A percentile compares a stretch with the other conserved stretches of the same genome.
phyloP scores from a whole-genome alignment of 2,113 vertebrate genomes.

The Halcyon senegalensis region DNA sequence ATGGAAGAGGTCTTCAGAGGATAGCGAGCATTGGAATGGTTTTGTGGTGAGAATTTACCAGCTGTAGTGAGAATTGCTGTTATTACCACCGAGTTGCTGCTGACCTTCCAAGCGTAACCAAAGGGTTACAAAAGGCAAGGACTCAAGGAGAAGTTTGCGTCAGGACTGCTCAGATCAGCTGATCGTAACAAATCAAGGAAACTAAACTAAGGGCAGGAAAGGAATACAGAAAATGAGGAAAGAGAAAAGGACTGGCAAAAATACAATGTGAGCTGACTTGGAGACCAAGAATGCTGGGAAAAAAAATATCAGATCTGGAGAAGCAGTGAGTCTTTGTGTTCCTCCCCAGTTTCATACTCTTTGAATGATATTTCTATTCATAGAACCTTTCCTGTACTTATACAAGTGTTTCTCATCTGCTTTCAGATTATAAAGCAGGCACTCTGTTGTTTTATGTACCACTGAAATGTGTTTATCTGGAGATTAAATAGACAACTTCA shows the following conservation, averaged over 20 bases:
- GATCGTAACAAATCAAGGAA: neutral
- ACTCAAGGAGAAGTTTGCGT: neutral
- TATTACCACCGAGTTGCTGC: neutral
- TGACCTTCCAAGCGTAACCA: slow-evolving; percentile 43
- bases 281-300: neutral
- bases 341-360: neutral
- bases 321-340: neutral
- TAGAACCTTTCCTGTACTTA: neutral
- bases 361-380: neutral
- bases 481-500: slow-evolving; percentile 58
- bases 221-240: neutral
- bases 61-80: slow-evolving; percentile 48
- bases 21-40: neutral
- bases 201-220: neutral
- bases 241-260: neutral
- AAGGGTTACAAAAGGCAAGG: neutral
- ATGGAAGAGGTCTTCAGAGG: slow-evolving; percentile 56
- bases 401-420: slow-evolving; percentile 5
- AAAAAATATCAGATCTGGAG: neutral
- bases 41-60: slow-evolving; percentile 35
- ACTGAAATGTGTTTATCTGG: slow-evolving; percentile 38
- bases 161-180: neutral
- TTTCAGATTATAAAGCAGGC: slow-evolving; percentile 25
- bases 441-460: neutral
- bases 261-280: neutral